Base-by-base conservation (phyloP, 2,888 invertebrate genomes). In the Eudemis profundana region DNA sequence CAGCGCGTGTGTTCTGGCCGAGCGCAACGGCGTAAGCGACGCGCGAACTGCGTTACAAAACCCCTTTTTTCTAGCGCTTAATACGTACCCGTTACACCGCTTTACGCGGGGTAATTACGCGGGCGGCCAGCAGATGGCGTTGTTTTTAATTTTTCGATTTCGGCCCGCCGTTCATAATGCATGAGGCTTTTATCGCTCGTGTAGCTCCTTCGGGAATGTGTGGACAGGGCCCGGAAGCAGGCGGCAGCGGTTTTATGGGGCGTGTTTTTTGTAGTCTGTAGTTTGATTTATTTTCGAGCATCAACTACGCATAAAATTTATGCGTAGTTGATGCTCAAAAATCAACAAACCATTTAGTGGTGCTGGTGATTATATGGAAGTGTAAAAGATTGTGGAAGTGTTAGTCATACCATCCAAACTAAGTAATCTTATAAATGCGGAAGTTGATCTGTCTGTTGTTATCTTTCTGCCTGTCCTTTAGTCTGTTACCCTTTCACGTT, bases 61-160 rank as follows among this genome's bases (percentile, higher is more conserved):
- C 2, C 14, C 21, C 27, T n/a, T 33, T 33, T 33, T 23, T 14
- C 23, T 1, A n/a, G 40, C 8, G 47, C 8, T 15, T 14, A 10
- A 17, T 19, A 1, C 14, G 23, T 21, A 3, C 27, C 49, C 33
- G 23, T 36, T 42, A 49, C 76, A 50, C 40, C 15, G 15, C 42
- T 50, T 42, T 29, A 44, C 17, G 42, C 15, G 21, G 49, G 14
- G 59, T 60, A 61, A 61, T 61, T 61, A 61, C 79, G 73, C 63
- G 69, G 75, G 74, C 78, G 77, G 76, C 81, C 83, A 85, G 81
- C 89, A 90, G 90, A 90, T 90, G 91, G 88, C 85, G 82, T 79
- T 83, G 85, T 86, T 89, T 90, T 86, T 90, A 90, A 91, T 91
- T 90, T 91, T 90, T 91, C 91, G 90, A 90, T 91, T 90, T 91